A percentile compares a stretch with the other conserved stretches of the same genome.
Conservation (phyloP, 37 sponge, comb jelly and placozoan genomes). For the Petrosia ficiformis region DNA sequence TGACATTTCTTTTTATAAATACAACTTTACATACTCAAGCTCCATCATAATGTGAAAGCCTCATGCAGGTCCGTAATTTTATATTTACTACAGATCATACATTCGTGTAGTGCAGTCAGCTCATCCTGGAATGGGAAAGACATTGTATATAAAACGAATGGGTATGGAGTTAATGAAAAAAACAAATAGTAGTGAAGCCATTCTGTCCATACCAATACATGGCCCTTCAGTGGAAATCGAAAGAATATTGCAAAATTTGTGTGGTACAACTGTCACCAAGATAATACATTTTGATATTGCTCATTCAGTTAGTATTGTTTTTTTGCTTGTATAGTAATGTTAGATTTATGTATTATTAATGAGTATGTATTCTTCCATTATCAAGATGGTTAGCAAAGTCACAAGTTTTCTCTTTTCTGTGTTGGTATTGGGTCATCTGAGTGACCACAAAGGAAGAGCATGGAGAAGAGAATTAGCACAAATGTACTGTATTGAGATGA, state of each 20-base stretch:
- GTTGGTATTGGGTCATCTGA: constrained; percentile 38
- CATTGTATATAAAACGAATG: not conserved
- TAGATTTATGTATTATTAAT: too few species aligned
- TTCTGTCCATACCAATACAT: constrained; percentile 48
- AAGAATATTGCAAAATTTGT: constrained; percentile 19
- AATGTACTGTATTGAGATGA: constrained; percentile 58
- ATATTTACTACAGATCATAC: not conserved
- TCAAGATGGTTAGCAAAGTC: constrained; percentile 40
- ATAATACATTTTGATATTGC: constrained; percentile 61
- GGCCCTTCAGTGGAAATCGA: constrained; percentile 52
- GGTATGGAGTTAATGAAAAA: not conserved
- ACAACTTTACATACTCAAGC: too few species aligned
- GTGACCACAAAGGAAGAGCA: constrained; percentile 44
- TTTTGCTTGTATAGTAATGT: not conserved
- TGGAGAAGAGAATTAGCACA: constrained; percentile 48
- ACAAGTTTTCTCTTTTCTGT: constrained; percentile 46
- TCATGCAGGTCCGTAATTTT: too few species aligned
- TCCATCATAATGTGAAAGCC: too few species aligned
- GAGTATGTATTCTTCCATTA: too few species aligned
- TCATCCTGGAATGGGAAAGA: not conserved
- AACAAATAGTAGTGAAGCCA: not conserved
- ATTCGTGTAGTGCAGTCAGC: not conserved
- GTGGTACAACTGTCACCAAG: not conserved
- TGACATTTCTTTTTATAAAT: too few species aligned
- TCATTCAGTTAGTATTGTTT: constrained; percentile 21